These are phyloP conservation scores for Zenarchopterus dispar DNA, from an alignment of 2,797 vertebrate species.

Conservation along the genomic window DNA sequence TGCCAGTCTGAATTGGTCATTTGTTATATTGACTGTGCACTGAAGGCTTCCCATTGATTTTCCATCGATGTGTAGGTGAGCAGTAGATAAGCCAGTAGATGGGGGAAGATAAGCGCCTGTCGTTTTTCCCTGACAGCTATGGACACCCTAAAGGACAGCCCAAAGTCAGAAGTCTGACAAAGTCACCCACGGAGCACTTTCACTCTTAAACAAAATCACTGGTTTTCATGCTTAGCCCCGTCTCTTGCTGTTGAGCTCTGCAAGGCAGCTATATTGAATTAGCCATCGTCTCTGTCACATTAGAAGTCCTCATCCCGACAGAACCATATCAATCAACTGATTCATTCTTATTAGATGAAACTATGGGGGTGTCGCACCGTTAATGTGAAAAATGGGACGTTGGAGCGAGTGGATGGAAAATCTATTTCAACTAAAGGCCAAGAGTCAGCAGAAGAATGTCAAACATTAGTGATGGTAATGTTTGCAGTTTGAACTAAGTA, in stretches of 20 bases:
- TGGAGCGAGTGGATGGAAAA: conserved; percentile 57
- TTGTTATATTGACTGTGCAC: conserved; percentile 72
- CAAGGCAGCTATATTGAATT: conserved; percentile 65
- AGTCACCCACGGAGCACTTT: conserved; percentile 47
- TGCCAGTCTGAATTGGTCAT: conserved; percentile 69
- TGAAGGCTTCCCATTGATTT: conserved; percentile 79
- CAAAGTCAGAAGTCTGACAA: conserved; percentile 76
- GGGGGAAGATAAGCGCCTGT: conserved; percentile 73
- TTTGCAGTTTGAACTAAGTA: conserved; percentile 56
- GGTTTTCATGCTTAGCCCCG: conserved; percentile 14
- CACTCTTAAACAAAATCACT: conserved; percentile 34
- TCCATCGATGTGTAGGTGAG: conserved; percentile 77
- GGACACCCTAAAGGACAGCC: conserved; percentile 57
- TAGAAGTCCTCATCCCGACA: conserved; percentile 59
- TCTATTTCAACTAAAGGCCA: conserved; percentile 67
- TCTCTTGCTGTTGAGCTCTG: conserved; percentile 37
- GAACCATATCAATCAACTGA: conserved; percentile 75
- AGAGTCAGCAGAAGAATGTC: conserved; percentile 61
- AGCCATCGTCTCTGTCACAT: conserved; percentile 63
- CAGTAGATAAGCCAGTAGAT: conserved; percentile 76
- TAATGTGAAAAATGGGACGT: conserved; percentile 75
- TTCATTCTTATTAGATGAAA: conserved; percentile 76
- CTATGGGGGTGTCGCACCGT: conserved; percentile 66
- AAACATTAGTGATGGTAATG: conserved; percentile 61
- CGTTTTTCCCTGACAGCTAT: conserved; percentile 61